Conservation (phyloP, 2,113 vertebrate species). For the Chrysochloris asiatica region DNA sequence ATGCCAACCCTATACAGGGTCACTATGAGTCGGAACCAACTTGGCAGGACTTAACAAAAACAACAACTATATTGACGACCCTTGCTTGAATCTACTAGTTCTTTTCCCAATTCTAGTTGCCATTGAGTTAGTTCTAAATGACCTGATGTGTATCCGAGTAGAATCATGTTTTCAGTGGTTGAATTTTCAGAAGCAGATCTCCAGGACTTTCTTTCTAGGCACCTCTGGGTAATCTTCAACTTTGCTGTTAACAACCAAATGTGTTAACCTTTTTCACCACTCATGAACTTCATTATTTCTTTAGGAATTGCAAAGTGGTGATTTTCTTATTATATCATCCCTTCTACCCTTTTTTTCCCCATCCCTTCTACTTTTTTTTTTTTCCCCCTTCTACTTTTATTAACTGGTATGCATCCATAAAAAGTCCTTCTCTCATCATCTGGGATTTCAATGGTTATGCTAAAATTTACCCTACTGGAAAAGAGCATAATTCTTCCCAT, state of each 20-base stretch:
- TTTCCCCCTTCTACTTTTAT: constrained; percentile 9
- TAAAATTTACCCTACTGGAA: background rate
- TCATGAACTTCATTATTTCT: background rate
- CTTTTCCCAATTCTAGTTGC: background rate
- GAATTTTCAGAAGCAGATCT: background rate
- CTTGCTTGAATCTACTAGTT: background rate
- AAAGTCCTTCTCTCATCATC: background rate
- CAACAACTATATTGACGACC: background rate
- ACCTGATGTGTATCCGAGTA: too few relatives aligned
- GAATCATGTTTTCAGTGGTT: background rate
- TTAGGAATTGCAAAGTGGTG: background rate
- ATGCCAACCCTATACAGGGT: too few relatives aligned
- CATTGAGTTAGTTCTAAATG: background rate
- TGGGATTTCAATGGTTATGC: background rate
- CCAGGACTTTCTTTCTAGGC: background rate
- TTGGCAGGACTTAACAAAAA: too few relatives aligned
- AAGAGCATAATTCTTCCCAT: background rate
- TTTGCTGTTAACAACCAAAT: background rate
- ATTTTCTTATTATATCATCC: constrained; percentile 24
- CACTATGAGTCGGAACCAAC: too few relatives aligned
- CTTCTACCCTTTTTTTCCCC: too few relatives aligned
- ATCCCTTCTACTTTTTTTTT: too few relatives aligned
- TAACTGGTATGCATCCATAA: background rate
- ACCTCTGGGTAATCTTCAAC: background rate
- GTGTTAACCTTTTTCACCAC: background rate